Evolutionary conservation across 2,797 vertebrate genomes (phyloP).

Genomic region (Petrocephalus schoutedeni): DNA sequence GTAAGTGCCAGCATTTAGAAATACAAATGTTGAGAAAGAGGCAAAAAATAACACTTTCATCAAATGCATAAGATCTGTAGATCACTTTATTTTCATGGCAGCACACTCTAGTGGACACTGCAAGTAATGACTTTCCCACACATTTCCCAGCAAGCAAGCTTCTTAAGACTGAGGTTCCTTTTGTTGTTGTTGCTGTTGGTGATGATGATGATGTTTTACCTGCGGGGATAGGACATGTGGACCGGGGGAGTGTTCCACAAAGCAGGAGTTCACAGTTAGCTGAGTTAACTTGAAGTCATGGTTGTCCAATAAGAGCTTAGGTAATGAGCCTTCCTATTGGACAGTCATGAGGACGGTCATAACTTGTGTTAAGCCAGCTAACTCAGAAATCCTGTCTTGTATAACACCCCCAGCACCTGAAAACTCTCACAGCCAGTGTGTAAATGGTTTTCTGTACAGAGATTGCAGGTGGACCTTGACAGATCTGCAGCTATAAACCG

Average conservation of each 20-base stretch:
- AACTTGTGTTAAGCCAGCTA: neutral
- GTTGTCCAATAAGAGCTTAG: neutral
- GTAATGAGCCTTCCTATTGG: neutral
- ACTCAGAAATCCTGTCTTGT: too few species aligned
- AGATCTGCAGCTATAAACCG: constrained; percentile 71
- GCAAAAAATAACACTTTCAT: neutral
- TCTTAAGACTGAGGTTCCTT: neutral
- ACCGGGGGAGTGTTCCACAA: neutral
- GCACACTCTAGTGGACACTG: constrained; percentile 34
- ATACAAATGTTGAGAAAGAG: neutral
- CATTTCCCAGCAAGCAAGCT: neutral
- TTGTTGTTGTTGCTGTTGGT: neutral
- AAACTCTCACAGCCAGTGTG: neutral
- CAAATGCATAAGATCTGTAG: neutral
- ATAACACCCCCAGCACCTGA: neutral
- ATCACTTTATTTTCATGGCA: neutral
- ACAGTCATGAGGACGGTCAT: neutral
- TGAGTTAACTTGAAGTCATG: neutral
- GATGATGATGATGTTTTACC: neutral
- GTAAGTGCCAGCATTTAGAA: too few species aligned
- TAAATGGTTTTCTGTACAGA: constrained; percentile 50
- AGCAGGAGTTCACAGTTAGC: neutral
- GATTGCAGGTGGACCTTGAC: constrained; percentile 75
- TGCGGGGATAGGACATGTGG: neutral
- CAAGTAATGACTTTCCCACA: neutral